phyloP scores from a whole-genome alignment of 2,888 invertebrate species.

The Heliothis peltigera region DNA sequence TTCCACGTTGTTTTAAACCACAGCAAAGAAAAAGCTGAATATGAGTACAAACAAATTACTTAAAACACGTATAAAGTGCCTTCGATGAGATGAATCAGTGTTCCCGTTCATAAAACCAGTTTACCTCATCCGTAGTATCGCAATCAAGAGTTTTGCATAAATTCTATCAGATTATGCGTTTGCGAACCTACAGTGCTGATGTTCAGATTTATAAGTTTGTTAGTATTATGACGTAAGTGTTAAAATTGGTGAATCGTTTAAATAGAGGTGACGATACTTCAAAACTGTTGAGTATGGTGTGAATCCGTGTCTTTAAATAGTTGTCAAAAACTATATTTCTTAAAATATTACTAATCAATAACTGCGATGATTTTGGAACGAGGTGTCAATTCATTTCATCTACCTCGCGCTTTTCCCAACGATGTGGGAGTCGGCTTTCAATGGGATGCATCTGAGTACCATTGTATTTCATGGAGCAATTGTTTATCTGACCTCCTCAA shows the following conservation, averaged over 20 bases:
- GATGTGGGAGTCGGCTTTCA: too few relatives aligned
- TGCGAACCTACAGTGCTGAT: constrained; percentile 14
- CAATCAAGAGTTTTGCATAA: constrained; percentile 65
- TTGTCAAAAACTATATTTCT: too few relatives aligned
- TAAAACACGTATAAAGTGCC: constrained; percentile 22
- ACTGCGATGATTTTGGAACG: too few relatives aligned
- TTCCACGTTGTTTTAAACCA: background rate
- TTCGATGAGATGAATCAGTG: constrained; percentile 53
- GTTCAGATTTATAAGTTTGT: constrained; percentile 33
- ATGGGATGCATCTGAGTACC: too few relatives aligned
- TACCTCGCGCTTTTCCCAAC: too few relatives aligned
- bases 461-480: too few relatives aligned
- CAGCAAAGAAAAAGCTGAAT: background rate
- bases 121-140: constrained; percentile 61
- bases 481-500: too few relatives aligned
- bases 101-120: constrained; percentile 55
- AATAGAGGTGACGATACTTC: constrained; percentile 78
- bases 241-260: constrained; percentile 62
- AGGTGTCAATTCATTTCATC: too few relatives aligned
- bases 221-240: constrained; percentile 63
- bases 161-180: constrained; percentile 58
- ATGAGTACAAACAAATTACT: constrained; percentile 20
- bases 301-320: background rate
- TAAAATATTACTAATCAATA: too few relatives aligned
- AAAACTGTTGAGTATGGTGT: constrained; percentile 19